Evolutionary conservation across 2,888 invertebrate genomes (phyloP).

Genomic region (Drosophila testacea): DNA sequence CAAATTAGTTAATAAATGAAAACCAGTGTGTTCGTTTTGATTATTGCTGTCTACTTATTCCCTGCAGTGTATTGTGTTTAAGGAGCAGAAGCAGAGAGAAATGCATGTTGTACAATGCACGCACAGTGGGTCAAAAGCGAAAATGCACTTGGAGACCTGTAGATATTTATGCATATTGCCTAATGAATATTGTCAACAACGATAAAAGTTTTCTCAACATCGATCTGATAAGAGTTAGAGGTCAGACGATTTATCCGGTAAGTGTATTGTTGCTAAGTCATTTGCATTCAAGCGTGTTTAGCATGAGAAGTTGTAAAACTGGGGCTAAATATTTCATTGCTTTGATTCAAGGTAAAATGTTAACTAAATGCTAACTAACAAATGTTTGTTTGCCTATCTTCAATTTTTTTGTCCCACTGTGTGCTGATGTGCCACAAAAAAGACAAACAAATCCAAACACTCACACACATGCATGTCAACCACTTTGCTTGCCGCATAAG

Average conservation of each 20-base stretch:
- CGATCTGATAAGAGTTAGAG: conserved; percentile 37
- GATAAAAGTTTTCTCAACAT: conserved; percentile 29
- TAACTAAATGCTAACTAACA: conserved; percentile 6
- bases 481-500: conserved; percentile 75
- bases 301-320: conserved; percentile 49
- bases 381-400: too few relatives aligned
- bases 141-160: conserved; percentile 6
- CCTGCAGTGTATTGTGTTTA: conserved; percentile 15
- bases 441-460: conserved; percentile 63
- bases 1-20: conserved; percentile 75
- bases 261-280: conserved; percentile 37
- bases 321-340: conserved; percentile 20
- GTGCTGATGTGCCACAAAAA: conserved; percentile 61
- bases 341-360: conserved; percentile 36
- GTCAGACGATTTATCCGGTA: conserved; percentile 37
- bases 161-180: not conserved
- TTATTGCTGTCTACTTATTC: conserved; percentile 31
- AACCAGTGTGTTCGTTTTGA: conserved; percentile 33
- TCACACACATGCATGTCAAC: conserved; percentile 53
- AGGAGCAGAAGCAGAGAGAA: conserved; percentile 43
- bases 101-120: conserved; percentile 37
- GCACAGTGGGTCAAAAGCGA: conserved; percentile 23
- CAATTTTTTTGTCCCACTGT: conserved; percentile 54
- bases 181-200: conserved; percentile 20
- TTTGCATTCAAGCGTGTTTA: conserved; percentile 54